Percentiles rank a stretch among this genome's conserved stretches.
Evolutionary conservation across 2,888 invertebrate genomes (phyloP).

Genomic region (Noctua janthina): DNA sequence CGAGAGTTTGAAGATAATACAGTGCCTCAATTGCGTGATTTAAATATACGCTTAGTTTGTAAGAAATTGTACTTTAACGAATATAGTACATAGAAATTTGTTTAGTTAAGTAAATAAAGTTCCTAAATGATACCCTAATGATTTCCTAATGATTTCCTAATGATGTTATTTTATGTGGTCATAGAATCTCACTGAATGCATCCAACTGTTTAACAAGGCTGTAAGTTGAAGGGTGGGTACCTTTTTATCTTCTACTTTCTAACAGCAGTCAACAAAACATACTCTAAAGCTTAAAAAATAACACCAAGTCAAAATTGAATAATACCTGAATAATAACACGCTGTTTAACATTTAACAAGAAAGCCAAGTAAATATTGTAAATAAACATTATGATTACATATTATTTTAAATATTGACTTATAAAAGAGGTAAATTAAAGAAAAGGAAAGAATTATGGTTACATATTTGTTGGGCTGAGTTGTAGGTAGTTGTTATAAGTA

Average conservation of each 20-base stretch:
- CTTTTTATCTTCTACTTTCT: background rate
- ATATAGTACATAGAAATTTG: slow-evolving; percentile 49
- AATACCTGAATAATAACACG: too few relatives aligned
- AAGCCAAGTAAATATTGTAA: background rate
- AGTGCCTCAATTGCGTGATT: slow-evolving; percentile 92
- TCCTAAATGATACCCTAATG: background rate
- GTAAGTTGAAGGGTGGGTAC: background rate
- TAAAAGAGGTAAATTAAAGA: background rate
- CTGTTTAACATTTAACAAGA: background rate
- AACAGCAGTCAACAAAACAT: background rate
- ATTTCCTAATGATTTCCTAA: background rate
- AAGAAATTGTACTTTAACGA: slow-evolving; percentile 85
- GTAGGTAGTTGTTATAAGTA: too few relatives aligned
- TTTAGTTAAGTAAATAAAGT: slow-evolving; percentile 32
- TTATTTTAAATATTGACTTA: too few relatives aligned
- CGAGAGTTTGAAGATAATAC: slow-evolving; percentile 79
- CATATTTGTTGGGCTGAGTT: too few relatives aligned
- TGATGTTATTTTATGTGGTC: slow-evolving; percentile 3
- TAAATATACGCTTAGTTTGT: slow-evolving; percentile 93
- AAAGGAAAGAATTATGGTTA: background rate
- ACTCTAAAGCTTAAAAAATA: background rate
- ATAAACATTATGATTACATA: background rate
- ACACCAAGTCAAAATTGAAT: background rate
- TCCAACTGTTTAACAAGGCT: background rate
- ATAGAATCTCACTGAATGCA: background rate